Percentiles rank a stretch among this genome's conserved stretches.
Evolutionary conservation across 2,888 invertebrate species (phyloP).

Genomic region (Polydrusus tereticollis): DNA sequence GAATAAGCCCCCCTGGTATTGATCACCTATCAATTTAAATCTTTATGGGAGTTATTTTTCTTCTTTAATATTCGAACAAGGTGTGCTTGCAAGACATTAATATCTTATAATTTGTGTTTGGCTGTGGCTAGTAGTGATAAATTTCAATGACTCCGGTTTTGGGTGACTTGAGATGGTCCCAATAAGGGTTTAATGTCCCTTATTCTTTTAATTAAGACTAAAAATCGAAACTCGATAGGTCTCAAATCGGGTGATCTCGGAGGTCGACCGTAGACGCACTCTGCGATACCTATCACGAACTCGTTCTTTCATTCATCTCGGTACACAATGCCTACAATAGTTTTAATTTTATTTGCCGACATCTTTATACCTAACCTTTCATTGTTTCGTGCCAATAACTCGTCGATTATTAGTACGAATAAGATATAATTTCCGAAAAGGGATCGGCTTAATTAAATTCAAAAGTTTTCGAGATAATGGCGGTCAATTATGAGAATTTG

Average conservation of each 20-base stretch:
- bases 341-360: conserved; percentile 25
- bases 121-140: background rate
- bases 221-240: background rate
- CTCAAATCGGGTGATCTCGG: background rate
- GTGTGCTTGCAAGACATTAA: background rate
- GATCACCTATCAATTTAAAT: conserved; percentile 1
- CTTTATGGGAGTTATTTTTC: background rate
- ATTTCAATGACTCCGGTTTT: no score
- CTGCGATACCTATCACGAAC: background rate
- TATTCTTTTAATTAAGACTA: no score
- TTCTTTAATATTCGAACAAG: background rate
- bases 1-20: background rate
- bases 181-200: no score
- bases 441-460: conserved; percentile 27
- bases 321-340: conserved; percentile 13
- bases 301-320: background rate
- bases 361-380: conserved; percentile 17
- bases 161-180: no score
- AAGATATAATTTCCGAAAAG: conserved; percentile 18
- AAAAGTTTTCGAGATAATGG: conserved; percentile 12
- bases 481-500: conserved; percentile 15
- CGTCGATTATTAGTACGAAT: conserved; percentile 16
- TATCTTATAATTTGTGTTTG: background rate
- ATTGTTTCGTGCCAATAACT: conserved; percentile 15
- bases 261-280: background rate